Conservation (phyloP, 2,113 vertebrate genomes). For the Blennius ocellaris region DNA sequence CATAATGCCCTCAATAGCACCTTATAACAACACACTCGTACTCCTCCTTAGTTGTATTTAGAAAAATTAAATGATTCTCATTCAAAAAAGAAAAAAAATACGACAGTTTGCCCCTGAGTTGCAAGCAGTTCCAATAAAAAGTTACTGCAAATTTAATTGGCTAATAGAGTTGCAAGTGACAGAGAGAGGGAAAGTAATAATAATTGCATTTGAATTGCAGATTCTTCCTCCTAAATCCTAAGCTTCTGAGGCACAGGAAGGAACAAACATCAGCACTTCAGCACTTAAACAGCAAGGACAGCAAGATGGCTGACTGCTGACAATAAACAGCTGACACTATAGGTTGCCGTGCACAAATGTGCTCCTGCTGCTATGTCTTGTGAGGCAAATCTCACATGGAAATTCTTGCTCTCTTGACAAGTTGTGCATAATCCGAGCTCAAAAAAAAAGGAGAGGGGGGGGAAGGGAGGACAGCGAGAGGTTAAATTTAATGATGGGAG, state of each 20-base stretch:
- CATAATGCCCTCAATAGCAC: conserved; percentile 15
- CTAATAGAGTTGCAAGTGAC: conserved; percentile 56
- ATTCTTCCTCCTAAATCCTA: conserved; percentile 61
- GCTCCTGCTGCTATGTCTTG: conserved; percentile 55
- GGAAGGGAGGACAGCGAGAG: neutral
- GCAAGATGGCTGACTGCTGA: conserved; percentile 76
- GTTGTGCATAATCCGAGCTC: conserved; percentile 44
- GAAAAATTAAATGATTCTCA: conserved; percentile 64
- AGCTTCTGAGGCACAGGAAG: conserved; percentile 59
- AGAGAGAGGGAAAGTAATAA: conserved; percentile 40
- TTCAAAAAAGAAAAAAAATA: conserved; percentile 40
- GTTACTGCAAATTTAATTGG: conserved; percentile 54
- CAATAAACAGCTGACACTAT: conserved; percentile 80
- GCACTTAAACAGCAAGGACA: conserved; percentile 74
- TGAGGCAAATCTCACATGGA: conserved; percentile 53
- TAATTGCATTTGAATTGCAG: conserved; percentile 77
- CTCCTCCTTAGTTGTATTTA: conserved; percentile 62
- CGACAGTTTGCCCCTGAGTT: conserved; percentile 53
- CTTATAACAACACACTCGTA: conserved; percentile 30
- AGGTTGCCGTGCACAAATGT: conserved; percentile 63
- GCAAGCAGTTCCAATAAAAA: conserved; percentile 51
- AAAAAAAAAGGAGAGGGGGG: conserved; percentile 16
- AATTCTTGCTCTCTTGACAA: conserved; percentile 49
- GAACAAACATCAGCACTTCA: conserved; percentile 79
- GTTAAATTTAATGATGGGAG: conserved; percentile 64